Evolutionary conservation across 2,113 vertebrate species (phyloP).

Genomic region (Gopherus flavomarginatus): DNA sequence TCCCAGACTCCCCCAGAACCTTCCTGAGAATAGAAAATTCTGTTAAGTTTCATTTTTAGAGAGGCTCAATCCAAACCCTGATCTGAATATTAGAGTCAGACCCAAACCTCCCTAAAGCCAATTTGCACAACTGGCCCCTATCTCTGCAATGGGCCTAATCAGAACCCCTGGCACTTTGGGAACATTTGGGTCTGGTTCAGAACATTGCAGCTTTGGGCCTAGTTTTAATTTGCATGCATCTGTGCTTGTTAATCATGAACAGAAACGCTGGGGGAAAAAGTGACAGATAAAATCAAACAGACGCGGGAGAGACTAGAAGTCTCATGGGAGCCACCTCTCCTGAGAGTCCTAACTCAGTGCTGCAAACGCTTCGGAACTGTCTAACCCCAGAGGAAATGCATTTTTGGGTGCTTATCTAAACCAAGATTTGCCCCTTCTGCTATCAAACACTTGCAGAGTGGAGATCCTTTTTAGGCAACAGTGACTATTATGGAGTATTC

Average conservation of each 20-base stretch:
- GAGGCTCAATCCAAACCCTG: neutral
- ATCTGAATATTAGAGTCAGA: neutral
- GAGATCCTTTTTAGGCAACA: constrained; percentile 37
- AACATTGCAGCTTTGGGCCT: neutral
- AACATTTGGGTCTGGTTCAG: neutral
- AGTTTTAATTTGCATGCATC: neutral
- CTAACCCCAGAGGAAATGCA: neutral
- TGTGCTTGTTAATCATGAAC: neutral
- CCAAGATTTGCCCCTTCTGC: neutral
- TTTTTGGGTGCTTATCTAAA: constrained; percentile 21
- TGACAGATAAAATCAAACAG: neutral
- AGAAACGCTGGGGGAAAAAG: neutral
- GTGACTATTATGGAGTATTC: constrained; percentile 52
- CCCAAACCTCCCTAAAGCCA: neutral
- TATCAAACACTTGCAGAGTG: constrained; percentile 40
- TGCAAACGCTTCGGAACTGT: neutral
- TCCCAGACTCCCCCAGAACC: constrained; percentile 55
- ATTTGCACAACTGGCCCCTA: rapidly evolving
- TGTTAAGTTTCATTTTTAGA: neutral
- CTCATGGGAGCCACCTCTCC: constrained; percentile 41
- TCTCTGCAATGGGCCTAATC: neutral
- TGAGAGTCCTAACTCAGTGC: neutral
- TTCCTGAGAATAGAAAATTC: neutral
- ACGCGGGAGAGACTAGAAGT: constrained; percentile 38
- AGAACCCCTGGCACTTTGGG: neutral